Evolutionary conservation across 2,888 invertebrate species (phyloP).

Genomic region (Timandra comae): DNA sequence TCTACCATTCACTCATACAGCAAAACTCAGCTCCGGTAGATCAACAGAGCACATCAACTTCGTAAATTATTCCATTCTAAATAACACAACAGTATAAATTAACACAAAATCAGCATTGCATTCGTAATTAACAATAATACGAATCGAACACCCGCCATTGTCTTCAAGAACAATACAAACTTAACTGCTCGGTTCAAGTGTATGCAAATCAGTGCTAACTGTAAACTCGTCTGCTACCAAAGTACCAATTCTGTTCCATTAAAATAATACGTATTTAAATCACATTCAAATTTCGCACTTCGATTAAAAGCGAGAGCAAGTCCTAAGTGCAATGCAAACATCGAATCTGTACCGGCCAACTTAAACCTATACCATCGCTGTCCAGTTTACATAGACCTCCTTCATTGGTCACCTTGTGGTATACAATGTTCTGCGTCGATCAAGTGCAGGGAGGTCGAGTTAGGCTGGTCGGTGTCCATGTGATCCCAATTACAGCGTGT

Average conservation of each 20-base stretch:
- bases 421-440: slow-evolving; percentile 15
- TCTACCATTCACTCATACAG: no score
- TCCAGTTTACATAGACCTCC: slow-evolving; percentile 39
- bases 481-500: slow-evolving; percentile 74
- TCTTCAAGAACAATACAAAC: slow-evolving; percentile 18
- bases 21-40: no score
- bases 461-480: slow-evolving; percentile 49
- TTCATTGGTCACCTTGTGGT: slow-evolving; percentile 17
- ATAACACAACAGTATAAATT: slow-evolving; percentile 15
- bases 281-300: slow-evolving; percentile 72
- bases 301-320: slow-evolving; percentile 71
- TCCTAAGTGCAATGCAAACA: slow-evolving; percentile 72
- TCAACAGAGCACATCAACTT: no score
- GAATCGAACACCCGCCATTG: slow-evolving; percentile 10
- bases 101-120: slow-evolving; percentile 21
- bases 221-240: slow-evolving; percentile 40
- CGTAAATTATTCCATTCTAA: no score
- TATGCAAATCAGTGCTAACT: slow-evolving; percentile 56
- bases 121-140: slow-evolving; percentile 18
- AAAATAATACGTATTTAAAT: slow-evolving; percentile 70
- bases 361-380: slow-evolving; percentile 47
- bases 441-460: slow-evolving; percentile 32
- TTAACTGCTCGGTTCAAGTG: slow-evolving; percentile 32
- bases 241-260: slow-evolving; percentile 42
- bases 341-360: slow-evolving; percentile 46